Conservation (phyloP, 2,888 invertebrate genomes). For the Oxystoma pomonae region DNA sequence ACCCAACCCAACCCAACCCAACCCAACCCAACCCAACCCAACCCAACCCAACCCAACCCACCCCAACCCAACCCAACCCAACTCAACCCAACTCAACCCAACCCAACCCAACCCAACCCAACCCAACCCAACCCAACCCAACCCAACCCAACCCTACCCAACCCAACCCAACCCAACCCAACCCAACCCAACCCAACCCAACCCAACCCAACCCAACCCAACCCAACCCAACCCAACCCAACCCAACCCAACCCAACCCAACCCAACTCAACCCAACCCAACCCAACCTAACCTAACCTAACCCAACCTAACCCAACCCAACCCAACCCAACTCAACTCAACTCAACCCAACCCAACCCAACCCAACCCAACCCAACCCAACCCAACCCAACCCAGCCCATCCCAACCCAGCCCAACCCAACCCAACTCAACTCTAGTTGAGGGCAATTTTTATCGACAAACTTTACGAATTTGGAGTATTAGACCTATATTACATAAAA, state of each 20-base stretch:
- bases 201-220: constrained; percentile 5
- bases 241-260: constrained; percentile 13
- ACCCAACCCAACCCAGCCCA: no score
- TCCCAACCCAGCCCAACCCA: no score
- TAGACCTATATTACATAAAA: no score
- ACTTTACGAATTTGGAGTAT: no score
- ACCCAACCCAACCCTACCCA: constrained; percentile 8
- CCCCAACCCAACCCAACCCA: no score
- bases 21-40: constrained; percentile 19
- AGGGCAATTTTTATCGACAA: no score
- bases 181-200: constrained; percentile 7
- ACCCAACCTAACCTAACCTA: constrained; percentile 11
- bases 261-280: constrained; percentile 10
- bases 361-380: no score
- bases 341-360: no score
- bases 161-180: constrained; percentile 6
- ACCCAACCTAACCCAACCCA: constrained; percentile 11
- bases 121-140: constrained; percentile 11
- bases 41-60: no score
- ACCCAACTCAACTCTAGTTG: no score
- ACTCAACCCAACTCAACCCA: constrained; percentile 17
- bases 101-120: constrained; percentile 17
- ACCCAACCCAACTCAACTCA: constrained; percentile 15
- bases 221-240: constrained; percentile 14
- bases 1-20: constrained; percentile 19